Base-by-base conservation (phyloP, 1,140 invertebrate genomes). In the Nymphalis io region DNA sequence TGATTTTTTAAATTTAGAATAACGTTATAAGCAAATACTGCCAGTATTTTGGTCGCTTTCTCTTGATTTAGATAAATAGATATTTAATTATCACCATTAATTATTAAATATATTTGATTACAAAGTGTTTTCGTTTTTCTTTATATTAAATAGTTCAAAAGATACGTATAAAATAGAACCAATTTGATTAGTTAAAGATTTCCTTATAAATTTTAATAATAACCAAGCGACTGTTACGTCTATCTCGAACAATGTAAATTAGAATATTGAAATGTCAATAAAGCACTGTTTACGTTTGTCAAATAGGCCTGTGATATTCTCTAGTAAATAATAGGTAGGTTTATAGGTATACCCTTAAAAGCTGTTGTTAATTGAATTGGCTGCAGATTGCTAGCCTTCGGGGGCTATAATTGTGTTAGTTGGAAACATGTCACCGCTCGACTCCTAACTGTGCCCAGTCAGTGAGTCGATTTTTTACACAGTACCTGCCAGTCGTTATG, bases 351-450 rank as follows among this genome's bases (percentile, higher is more conserved):
- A 55, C 23, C 82, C 80, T 85, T 83, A 85, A 87, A 84, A 84
- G 80, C 78, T 78, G 79, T 84, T 83, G 83, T 83, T 88, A 86
- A 88, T 86, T 85, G 78, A 88, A 86, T 87, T 79, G 80, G 79
- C 75, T 86, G 82, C 81, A 84, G 86, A 88, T 88, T 85, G 67
- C 60, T 60, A 38, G 51, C 62, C 51, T 51, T 64, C 42, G 51
- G 51, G 27, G 44, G 40, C 66, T 53, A 60, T 72, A 72, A 72
- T 72, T 72, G 70, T 62, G 70, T 72, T 72, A 62, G 64, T 63
- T 60, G 70, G 60, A 63, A 68, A 68, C 60, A 72, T 67, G 64
- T 72, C 59, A 58, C 64, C 40, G 13, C 57, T 53, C 42, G 60
- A 44, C 27, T 58, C 59, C 60, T 62, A 62, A 40, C 70, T 39